A percentile compares a stretch with the other conserved stretches of the same genome.
These are phyloP conservation scores for Nibea albiflora DNA, from an alignment of 2,113 vertebrate genomes.

Conservation along the genomic window DNA sequence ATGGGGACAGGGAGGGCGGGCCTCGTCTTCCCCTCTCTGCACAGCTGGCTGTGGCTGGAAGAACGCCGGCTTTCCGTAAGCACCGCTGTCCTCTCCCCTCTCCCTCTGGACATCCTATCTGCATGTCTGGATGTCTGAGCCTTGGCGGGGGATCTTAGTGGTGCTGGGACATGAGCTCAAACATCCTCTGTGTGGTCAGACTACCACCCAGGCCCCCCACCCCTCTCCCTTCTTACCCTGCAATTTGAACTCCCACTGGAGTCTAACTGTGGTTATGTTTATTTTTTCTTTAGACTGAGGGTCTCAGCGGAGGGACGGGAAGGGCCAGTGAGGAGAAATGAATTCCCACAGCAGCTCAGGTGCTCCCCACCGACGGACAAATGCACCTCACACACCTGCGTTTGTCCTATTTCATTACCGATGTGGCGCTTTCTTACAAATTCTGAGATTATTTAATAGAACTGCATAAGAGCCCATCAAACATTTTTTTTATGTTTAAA, in stretches of 20 bases:
- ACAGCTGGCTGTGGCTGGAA: slow-evolving; percentile 66
- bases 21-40: slow-evolving; percentile 31
- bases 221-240: background rate
- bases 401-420: background rate
- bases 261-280: slow-evolving; percentile 22
- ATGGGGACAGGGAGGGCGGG: slow-evolving; percentile 20
- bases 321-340: background rate
- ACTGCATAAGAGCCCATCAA: background rate
- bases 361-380: slow-evolving; percentile 4
- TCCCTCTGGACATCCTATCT: slow-evolving; percentile 37
- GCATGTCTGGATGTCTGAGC: slow-evolving; percentile 32
- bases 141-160: slow-evolving; percentile 30
- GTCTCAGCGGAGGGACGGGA: background rate
- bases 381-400: slow-evolving; percentile 7
- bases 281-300: slow-evolving; percentile 3
- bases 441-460: background rate
- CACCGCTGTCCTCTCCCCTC: slow-evolving; percentile 29
- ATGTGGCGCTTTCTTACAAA: background rate
- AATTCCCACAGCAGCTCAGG: slow-evolving; percentile 12
- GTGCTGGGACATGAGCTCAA: slow-evolving; percentile 28
- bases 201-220: background rate
- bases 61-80: slow-evolving; percentile 13
- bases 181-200: slow-evolving; percentile 46
- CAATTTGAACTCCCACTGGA: slow-evolving; percentile 45
- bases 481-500: background rate